phyloP scores from a whole-genome alignment of 2,113 vertebrate species.

The Ptychochromis oligacanthus region DNA sequence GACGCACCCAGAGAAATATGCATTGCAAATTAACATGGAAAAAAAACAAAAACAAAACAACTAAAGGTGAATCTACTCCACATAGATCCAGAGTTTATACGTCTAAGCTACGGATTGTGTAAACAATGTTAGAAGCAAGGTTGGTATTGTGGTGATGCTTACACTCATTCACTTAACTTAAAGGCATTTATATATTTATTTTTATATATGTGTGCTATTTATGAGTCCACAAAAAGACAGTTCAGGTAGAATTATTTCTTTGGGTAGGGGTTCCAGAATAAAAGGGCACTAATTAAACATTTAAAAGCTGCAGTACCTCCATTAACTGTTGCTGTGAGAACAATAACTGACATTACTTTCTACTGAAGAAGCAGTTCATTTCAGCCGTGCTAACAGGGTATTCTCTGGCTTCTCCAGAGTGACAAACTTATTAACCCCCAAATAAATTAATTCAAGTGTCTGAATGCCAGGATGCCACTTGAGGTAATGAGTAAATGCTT shows the following conservation, averaged over 20 bases:
- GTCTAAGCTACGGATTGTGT: background rate
- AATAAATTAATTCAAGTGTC: background rate
- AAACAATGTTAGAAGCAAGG: background rate
- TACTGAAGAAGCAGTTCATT: background rate
- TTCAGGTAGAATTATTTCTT: too few species aligned
- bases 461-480: background rate
- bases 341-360: background rate
- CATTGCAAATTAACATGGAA: constrained; percentile 80
- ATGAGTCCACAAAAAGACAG: background rate
- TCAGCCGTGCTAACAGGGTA: background rate
- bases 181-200: background rate
- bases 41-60: constrained; percentile 20
- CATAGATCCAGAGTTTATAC: background rate
- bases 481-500: constrained; percentile 7
- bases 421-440: background rate
- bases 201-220: background rate
- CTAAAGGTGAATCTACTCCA: constrained; percentile 25
- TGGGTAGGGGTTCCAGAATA: too few species aligned
- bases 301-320: background rate
- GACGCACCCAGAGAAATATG: constrained; percentile 72
- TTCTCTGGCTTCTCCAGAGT: background rate
- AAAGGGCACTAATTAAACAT: background rate
- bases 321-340: background rate
- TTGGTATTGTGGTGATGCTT: background rate
- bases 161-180: background rate